Conservation (phyloP, 2,113 vertebrate species). For the Copsychus sechellarum region DNA sequence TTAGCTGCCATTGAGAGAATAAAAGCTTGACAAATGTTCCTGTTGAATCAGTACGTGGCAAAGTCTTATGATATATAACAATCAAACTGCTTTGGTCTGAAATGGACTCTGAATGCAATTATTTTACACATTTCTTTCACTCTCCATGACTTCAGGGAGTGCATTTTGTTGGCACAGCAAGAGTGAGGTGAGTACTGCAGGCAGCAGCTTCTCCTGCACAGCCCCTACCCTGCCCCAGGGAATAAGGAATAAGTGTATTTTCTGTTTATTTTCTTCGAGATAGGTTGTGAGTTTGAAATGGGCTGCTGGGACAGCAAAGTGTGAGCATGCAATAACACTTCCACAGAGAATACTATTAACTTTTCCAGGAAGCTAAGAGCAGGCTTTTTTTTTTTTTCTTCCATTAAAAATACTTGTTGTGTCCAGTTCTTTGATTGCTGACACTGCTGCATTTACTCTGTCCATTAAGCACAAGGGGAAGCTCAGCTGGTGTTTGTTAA, state of each 20-base stretch:
- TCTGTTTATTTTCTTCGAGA: not conserved
- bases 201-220: not conserved
- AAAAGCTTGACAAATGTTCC: not conserved
- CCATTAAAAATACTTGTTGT: not conserved
- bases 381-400: not conserved
- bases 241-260: not conserved
- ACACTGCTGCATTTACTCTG: not conserved
- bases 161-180: not conserved
- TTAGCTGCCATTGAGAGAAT: not conserved
- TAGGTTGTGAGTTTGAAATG: not conserved
- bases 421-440: not conserved
- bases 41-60: not conserved
- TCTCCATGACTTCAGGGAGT: not conserved
- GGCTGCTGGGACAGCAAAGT: not conserved
- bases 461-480: not conserved
- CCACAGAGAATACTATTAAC: not conserved
- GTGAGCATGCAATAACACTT: not conserved
- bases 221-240: fast-evolving
- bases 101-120: not conserved
- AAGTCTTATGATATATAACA: not conserved
- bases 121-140: not conserved
- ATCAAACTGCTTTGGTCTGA: not conserved
- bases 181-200: not conserved
- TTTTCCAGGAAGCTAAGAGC: not conserved
- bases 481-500: not conserved